Evolutionary conservation across 2,888 invertebrate species (phyloP).

Genomic region (Chironomus riparius): DNA sequence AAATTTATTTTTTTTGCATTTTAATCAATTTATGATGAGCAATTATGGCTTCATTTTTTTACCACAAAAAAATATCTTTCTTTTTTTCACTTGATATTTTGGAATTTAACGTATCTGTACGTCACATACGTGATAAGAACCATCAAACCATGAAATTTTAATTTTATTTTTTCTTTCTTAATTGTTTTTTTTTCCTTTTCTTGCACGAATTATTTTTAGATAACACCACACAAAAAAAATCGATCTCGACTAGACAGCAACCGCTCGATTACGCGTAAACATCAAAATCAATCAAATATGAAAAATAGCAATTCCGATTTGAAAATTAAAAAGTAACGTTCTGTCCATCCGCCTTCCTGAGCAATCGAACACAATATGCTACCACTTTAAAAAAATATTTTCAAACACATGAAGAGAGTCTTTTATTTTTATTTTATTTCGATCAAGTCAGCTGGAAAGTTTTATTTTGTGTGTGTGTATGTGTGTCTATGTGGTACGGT

Average conservation of each 20-base stretch:
- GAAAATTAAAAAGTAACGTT: not conserved
- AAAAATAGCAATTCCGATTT: not conserved
- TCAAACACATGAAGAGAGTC: not conserved
- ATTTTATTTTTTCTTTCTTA: not conserved
- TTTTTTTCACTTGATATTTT: not conserved
- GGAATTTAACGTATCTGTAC: not conserved
- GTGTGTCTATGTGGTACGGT: not conserved
- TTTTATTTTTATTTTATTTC: not conserved
- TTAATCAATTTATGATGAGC: not conserved
- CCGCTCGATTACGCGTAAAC: not conserved
- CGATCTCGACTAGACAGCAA: no score
- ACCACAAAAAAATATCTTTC: not conserved
- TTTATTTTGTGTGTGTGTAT: no score
- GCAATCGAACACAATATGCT: conserved; percentile 22
- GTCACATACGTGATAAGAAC: not conserved
- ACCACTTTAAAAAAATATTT: not conserved
- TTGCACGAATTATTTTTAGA: no score
- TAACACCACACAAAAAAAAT: no score
- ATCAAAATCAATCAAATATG: not conserved
- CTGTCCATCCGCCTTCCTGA: conserved; percentile 8
- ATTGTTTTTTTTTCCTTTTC: not conserved
- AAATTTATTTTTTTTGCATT: not conserved
- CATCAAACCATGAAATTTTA: not conserved
- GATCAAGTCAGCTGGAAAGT: conserved; percentile 23
- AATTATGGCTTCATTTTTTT: not conserved